These are phyloP conservation scores for Poecilia latipinna DNA, from an alignment of 2,113 vertebrate genomes.

Conservation along the genomic window DNA sequence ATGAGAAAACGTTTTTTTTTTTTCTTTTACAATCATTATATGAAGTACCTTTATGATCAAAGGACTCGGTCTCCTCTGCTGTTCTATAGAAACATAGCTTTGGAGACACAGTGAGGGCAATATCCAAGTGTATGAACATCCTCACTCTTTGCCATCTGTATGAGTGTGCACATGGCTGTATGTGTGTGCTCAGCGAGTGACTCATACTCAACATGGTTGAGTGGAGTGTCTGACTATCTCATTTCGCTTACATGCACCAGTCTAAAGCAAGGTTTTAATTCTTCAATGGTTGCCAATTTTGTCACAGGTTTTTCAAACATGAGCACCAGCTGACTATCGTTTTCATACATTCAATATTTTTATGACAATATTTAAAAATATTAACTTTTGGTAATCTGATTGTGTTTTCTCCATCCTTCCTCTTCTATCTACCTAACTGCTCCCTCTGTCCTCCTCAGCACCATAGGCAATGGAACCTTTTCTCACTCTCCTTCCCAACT, in stretches of 20 bases:
- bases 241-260: conserved; percentile 53
- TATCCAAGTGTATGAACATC: conserved; percentile 59
- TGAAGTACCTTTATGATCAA: conserved; percentile 23
- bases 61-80: conserved; percentile 33
- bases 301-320: conserved; percentile 28
- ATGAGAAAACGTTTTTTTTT: conserved; percentile 10
- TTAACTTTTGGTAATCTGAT: not conserved
- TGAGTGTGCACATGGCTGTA: conserved; percentile 64
- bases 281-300: conserved; percentile 39
- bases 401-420: not conserved
- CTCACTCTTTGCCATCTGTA: conserved; percentile 66
- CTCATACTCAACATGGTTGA: conserved; percentile 60
- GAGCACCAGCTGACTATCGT: conserved; percentile 2
- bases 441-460: too few species aligned
- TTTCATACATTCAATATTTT: conserved; percentile 25
- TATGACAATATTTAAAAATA: not conserved
- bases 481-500: too few species aligned
- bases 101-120: conserved; percentile 36
- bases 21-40: not conserved
- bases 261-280: conserved; percentile 48
- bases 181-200: conserved; percentile 63
- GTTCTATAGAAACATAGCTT: conserved; percentile 39
- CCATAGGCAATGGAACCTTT: too few species aligned
- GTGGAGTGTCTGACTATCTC: conserved; percentile 56
- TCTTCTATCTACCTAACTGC: too few species aligned